A percentile compares a stretch with the other conserved stretches of the same genome.
phyloP scores from a whole-genome alignment of 2,888 invertebrate species.

The Drosophila nr. medialis region DNA sequence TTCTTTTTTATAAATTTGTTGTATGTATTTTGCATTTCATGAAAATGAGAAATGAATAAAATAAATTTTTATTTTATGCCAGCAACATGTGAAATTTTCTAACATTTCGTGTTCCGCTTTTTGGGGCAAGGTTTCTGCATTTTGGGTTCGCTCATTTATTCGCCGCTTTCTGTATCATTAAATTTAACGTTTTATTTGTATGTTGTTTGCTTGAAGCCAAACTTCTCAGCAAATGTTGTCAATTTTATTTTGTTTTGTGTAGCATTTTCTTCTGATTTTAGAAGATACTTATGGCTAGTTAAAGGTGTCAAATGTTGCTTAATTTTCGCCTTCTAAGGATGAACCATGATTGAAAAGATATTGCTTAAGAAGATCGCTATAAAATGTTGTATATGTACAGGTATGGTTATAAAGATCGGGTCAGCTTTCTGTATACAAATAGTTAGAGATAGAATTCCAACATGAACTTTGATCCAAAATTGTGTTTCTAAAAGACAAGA shows the following conservation, averaged over 20 bases:
- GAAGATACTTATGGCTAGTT: neutral
- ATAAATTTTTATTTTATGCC: conserved; percentile 83
- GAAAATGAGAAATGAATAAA: conserved; percentile 82
- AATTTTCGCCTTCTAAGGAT: neutral
- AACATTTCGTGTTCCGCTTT: conserved; percentile 17
- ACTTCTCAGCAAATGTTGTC: conserved; percentile 5
- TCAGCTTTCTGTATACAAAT: neutral
- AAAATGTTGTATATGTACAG: rapidly evolving
- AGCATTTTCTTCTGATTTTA: neutral
- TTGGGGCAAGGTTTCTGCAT: conserved; percentile 40
- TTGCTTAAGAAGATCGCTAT: rapidly evolving
- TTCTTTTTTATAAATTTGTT: conserved; percentile 60
- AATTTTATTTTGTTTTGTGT: too few relatives aligned
- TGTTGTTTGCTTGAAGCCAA: neutral
- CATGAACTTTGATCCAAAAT: neutral
- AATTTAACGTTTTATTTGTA: conserved; percentile 64
- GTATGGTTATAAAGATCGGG: rapidly evolving
- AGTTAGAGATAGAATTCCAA: neutral
- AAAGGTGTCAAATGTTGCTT: neutral
- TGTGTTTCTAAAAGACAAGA: too few relatives aligned
- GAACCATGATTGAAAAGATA: neutral
- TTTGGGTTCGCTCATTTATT: conserved; percentile 29
- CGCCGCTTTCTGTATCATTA: conserved; percentile 59
- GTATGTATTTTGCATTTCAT: conserved; percentile 66
- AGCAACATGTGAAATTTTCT: conserved; percentile 81